Evolutionary conservation across 2,888 invertebrate species (phyloP), one percentile per base, ranked within the genome.

Genomic region (Melanostoma scalare): DNA sequence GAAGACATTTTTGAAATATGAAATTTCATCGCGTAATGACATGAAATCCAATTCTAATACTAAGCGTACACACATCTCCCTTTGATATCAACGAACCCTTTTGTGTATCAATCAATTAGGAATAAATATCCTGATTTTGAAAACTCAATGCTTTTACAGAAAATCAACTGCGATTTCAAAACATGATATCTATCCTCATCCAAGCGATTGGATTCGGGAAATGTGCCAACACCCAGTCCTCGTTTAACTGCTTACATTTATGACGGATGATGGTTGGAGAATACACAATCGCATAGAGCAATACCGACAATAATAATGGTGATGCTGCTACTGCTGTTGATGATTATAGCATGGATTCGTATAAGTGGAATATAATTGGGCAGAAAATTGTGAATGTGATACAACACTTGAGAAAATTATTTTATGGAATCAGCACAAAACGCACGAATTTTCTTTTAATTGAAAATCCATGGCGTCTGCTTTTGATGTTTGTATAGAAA

Each of bases 101-200:
- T 76, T 81, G 81, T 81, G 76, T 77, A 81, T 81, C 81, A 76
- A 81, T 81, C 81, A 81, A 72, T 68, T 56, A 69, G 20, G 63
- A 38, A 73, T 46, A 60, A 65, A 67, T 67, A 81, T 77, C 77
- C 77, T 81, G 81, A 76, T 76, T 81, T 81, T 81, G 81, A 81
- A 76, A 76, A 81, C 76, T 81, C 76, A 72, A 81, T 81, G 72
- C 81, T 81, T 76, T 72, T 42, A 67, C 74, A 20, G 80, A 60
- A 76, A 76, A 75, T 80, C 80, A 76, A 56, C 67, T 76, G 50
- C 53, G 72, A 76, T 76, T 76, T 76, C 36, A 81, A 77, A 81
- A 72, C 50, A 76, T 67, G 48, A 72, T 77, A 53, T 68, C 71
- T 74, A 76, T 74, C 74, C 68, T 69, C 68, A 75, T 76, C 60